Base-by-base conservation (phyloP, 2,113 vertebrate genomes). In the Telmatochromis sp. region DNA sequence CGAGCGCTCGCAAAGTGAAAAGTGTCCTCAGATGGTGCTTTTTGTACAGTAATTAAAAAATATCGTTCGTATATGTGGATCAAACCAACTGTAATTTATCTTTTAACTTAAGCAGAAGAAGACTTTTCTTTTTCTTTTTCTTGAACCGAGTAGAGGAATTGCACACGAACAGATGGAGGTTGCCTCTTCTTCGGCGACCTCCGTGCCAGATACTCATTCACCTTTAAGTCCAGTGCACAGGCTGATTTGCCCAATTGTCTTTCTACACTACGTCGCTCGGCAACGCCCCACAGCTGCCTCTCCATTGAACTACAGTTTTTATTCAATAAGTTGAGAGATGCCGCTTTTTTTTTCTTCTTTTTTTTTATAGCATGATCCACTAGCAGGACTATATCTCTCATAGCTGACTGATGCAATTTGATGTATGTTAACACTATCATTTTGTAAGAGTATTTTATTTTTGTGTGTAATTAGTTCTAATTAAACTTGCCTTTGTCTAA, bases 361-460 rank as follows among this genome's bases (percentile, higher is more conserved):
- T 81, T 13, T 80, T 31, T 81, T 57, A 91, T 92, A 91, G 94
- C 96, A 95, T 96, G 94, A 94, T 95, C 93, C 94, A 93, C 94
- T 95, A 90, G 94, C 94, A 95, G 92, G 90, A 94, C 92, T 94
- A 92, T 95, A 93, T 95, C 94, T 95, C 94, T 95, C 95, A 94
- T 94, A 94, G 95, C 91, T 95, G 95, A 97, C 96, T 94, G 94
- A 96, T 97, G 96, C 96, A 96, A 96, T 97, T 96, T 95, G 92
- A 95, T 94, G 93, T 95, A 96, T 92, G 94, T 96, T 96, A 96
- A 96, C 95, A 96, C 95, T 95, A 95, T 95, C 93, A 95, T 96
- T 97, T 96, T 97, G 95, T 95, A 96, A 96, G 96, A 96, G 96
- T 96, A 95, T 96, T 96, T 97, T 96, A 96, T 96, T 96, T 97